These are phyloP conservation scores for Apamea anceps DNA, from an alignment of 2,888 invertebrate genomes.

Conservation along the genomic window DNA sequence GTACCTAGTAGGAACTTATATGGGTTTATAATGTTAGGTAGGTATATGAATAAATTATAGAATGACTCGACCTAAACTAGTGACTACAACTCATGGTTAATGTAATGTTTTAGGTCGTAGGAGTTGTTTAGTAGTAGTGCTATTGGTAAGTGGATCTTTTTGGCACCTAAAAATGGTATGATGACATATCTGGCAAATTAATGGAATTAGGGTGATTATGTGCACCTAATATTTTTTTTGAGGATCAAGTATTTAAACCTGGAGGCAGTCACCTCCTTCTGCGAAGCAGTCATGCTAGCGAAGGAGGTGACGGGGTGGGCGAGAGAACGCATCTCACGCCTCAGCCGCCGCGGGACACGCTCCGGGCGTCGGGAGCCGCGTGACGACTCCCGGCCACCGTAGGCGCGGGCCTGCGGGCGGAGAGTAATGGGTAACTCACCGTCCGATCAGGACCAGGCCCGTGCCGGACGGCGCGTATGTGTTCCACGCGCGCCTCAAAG, in stretches of 20 bases:
- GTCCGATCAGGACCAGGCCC: too few relatives aligned
- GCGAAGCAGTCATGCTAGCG: too few relatives aligned
- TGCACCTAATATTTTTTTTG: not conserved
- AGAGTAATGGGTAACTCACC: too few relatives aligned
- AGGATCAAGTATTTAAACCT: not conserved
- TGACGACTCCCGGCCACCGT: too few relatives aligned
- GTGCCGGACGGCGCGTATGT: too few relatives aligned
- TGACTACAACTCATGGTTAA: not conserved
- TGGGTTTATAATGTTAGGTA: not conserved
- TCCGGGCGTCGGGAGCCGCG: too few relatives aligned
- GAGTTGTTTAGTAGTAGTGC: not conserved
- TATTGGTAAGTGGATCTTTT: not conserved
- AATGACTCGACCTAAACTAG: not conserved
- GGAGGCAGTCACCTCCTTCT: too few relatives aligned
- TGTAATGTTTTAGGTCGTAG: not conserved
- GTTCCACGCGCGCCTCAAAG: too few relatives aligned
- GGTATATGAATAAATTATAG: conserved; percentile 5
- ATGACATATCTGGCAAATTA: not conserved
- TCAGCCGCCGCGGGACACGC: too few relatives aligned
- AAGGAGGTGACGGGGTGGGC: too few relatives aligned
- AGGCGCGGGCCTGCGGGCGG: too few relatives aligned
- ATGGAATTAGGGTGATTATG: not conserved
- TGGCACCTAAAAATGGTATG: not conserved
- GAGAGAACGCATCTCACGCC: too few relatives aligned
- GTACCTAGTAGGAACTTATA: not conserved